These are phyloP conservation scores for Patella ulyssiponensis DNA, from an alignment of 2,888 invertebrate genomes.

Conservation along the genomic window DNA sequence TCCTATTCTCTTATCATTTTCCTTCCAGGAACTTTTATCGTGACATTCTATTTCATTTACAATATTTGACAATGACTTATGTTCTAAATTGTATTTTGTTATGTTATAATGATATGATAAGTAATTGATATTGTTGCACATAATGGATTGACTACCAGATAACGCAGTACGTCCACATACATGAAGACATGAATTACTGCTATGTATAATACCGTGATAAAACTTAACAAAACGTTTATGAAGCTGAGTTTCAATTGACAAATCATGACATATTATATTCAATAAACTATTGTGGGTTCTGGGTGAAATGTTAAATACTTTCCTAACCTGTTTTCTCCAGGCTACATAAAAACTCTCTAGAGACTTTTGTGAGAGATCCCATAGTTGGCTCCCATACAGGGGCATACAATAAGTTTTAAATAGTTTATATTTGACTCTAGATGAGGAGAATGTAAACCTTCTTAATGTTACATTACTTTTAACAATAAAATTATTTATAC, in stretches of 20 bases:
- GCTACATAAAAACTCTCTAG: neutral
- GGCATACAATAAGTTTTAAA: neutral
- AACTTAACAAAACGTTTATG: neutral
- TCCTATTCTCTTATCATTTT: too few relatives aligned
- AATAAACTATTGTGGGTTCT: neutral
- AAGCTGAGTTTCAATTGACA: neutral
- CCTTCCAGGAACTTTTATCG: too few relatives aligned
- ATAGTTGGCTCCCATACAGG: neutral
- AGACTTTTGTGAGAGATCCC: neutral
- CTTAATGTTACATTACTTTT: neutral
- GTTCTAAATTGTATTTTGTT: neutral
- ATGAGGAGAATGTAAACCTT: neutral
- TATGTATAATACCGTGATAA: neutral
- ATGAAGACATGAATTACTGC: neutral
- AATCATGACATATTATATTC: neutral
- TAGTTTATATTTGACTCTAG: neutral
- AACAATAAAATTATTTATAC: neutral
- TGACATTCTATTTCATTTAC: too few relatives aligned
- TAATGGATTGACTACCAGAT: neutral
- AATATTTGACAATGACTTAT: too few relatives aligned
- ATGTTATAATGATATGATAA: conserved; percentile 4
- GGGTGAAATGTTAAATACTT: neutral
- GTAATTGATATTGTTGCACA: neutral
- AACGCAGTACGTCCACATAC: neutral
- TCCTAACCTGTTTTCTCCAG: neutral